These are phyloP conservation scores for Gonatopus flavifemur DNA, from an alignment of 1,140 invertebrate genomes.

Conservation along the genomic window DNA sequence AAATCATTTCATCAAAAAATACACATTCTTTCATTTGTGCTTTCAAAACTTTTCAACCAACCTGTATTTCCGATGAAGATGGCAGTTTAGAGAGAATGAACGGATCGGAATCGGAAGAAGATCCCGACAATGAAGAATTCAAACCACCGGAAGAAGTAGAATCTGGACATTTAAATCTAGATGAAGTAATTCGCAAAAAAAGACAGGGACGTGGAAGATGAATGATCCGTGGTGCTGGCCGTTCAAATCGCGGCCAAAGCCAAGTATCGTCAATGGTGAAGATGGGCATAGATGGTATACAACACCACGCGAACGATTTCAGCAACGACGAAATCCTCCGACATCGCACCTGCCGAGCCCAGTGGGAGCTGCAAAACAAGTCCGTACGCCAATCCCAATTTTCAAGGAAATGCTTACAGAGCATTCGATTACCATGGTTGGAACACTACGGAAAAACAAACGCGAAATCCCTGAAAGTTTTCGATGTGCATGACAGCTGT, in stretches of 20 bases:
- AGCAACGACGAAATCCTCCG: not conserved
- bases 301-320: not conserved
- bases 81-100: not conserved
- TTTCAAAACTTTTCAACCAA: too few species aligned
- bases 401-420: slow-evolving; percentile 26
- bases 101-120: not conserved
- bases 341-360: not conserved
- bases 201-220: not conserved
- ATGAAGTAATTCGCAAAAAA: not conserved
- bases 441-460: slow-evolving; percentile 50
- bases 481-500: slow-evolving; percentile 15
- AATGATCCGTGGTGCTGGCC: not conserved
- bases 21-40: too few species aligned
- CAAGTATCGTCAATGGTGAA: not conserved
- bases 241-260: not conserved
- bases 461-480: slow-evolving; percentile 37
- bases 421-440: slow-evolving; percentile 39
- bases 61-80: not conserved
- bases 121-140: not conserved
- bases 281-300: not conserved
- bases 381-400: not conserved
- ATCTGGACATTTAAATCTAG: not conserved
- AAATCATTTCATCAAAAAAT: too few species aligned
- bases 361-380: not conserved
- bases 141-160: not conserved